phyloP scores from a whole-genome alignment of 2,797 vertebrate genomes.

The Anguilla marmorata region DNA sequence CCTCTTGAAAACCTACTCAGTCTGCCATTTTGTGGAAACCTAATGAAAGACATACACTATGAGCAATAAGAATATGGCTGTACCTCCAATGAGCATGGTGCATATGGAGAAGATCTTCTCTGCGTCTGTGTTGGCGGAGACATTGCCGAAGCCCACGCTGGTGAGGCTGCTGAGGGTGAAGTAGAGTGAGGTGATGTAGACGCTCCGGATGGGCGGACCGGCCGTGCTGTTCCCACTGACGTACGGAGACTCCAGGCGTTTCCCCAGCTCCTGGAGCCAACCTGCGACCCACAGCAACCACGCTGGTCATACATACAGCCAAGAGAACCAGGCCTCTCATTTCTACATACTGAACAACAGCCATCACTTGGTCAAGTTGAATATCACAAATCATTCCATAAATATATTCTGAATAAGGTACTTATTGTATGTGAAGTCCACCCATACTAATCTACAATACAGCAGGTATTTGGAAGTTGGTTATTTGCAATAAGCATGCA shows the following conservation, averaged over 20 bases:
- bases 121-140: constrained; percentile 92
- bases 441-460: neutral
- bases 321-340: neutral
- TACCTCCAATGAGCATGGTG: constrained; percentile 96
- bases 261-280: constrained; percentile 82
- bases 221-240: constrained; percentile 10
- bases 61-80: neutral
- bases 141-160: constrained; percentile 97
- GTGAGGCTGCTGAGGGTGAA: constrained; percentile 98
- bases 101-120: constrained; percentile 98
- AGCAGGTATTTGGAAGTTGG: neutral
- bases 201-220: constrained; percentile 67
- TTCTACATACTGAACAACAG: neutral
- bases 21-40: neutral
- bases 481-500: neutral
- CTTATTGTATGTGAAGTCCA: neutral
- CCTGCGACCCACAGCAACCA: constrained; percentile 57
- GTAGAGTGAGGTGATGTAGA: constrained; percentile 96
- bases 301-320: neutral
- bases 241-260: constrained; percentile 80
- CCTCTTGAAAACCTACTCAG: neutral
- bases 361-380: too few species aligned
- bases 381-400: neutral
- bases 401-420: neutral
- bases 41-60: neutral